Evolutionary conservation across 2,113 vertebrate genomes (phyloP).

Genomic region (Engystomops pustulosus): DNA sequence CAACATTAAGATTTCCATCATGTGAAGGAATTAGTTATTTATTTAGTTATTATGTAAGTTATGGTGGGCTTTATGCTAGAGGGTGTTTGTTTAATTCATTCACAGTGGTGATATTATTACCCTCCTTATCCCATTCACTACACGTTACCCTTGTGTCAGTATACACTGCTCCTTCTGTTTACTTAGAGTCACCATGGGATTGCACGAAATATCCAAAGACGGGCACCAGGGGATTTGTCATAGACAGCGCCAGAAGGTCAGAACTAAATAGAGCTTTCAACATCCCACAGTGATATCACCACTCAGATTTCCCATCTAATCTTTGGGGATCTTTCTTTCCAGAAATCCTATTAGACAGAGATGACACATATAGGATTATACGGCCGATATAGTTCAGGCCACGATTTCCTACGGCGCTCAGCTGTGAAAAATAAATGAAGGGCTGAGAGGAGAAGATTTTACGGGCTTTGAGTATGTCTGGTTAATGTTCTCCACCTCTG

Average conservation of each 20-base stretch:
- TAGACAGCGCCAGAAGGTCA: not conserved
- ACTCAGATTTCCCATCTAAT: not conserved
- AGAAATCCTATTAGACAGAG: slow-evolving; percentile 10
- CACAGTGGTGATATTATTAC: too few species aligned
- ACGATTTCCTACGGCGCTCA: not conserved
- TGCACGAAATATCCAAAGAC: not conserved
- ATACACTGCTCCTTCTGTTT: not conserved
- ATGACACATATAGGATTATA: slow-evolving; percentile 22
- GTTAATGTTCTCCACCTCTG: slow-evolving; percentile 29
- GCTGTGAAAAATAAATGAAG: slow-evolving; percentile 46
- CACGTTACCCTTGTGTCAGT: not conserved
- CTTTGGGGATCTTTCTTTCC: not conserved
- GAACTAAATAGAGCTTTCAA: slow-evolving; percentile 5
- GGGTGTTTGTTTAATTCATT: too few species aligned
- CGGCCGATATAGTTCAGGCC: not conserved
- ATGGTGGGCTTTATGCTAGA: too few species aligned
- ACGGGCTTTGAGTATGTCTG: not conserved
- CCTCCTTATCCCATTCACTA: not conserved
- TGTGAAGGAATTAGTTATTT: too few species aligned
- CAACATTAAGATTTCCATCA: too few species aligned
- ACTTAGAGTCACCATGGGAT: too few species aligned
- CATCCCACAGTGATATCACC: not conserved
- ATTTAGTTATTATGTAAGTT: too few species aligned
- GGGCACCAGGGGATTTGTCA: not conserved
- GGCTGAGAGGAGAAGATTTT: not conserved